These are phyloP conservation scores for Strix uralensis DNA, from an alignment of 2,113 vertebrate genomes.

Conservation along the genomic window DNA sequence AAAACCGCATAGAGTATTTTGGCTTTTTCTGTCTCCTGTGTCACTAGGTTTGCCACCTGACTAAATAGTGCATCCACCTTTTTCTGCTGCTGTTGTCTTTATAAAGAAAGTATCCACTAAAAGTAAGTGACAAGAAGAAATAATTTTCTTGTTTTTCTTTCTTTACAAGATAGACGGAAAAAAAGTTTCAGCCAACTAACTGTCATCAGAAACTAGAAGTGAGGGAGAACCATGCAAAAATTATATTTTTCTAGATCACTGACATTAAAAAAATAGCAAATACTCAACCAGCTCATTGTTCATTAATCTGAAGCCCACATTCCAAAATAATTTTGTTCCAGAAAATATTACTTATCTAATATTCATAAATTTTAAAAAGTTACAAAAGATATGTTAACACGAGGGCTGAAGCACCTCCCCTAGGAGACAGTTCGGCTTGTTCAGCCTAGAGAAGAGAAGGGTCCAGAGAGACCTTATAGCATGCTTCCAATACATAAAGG, in stretches of 20 bases:
- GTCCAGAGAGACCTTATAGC: too few species aligned
- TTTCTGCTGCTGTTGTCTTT: background rate
- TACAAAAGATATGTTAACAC: background rate
- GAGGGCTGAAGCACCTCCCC: too few species aligned
- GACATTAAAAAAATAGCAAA: background rate
- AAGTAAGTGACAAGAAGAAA: background rate
- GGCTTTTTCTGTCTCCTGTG: background rate
- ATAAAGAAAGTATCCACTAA: background rate
- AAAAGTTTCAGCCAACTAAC: background rate
- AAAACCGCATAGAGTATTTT: background rate
- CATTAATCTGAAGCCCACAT: background rate
- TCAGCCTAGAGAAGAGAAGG: too few species aligned
- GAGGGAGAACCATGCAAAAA: background rate
- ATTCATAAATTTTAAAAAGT: background rate
- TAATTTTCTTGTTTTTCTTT: background rate
- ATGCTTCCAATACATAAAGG: too few species aligned
- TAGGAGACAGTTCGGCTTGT: too few species aligned
- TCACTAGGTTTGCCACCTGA: background rate
- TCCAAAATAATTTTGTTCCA: background rate
- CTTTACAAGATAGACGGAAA: background rate
- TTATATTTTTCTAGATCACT: background rate
- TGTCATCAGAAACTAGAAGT: background rate
- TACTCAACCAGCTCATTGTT: background rate
- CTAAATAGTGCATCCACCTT: background rate
- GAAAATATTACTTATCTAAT: background rate